Evolutionary conservation across 1,140 invertebrate genomes (phyloP), one percentile per base, ranked within the genome.

Genomic region (Drosophila orosa): DNA sequence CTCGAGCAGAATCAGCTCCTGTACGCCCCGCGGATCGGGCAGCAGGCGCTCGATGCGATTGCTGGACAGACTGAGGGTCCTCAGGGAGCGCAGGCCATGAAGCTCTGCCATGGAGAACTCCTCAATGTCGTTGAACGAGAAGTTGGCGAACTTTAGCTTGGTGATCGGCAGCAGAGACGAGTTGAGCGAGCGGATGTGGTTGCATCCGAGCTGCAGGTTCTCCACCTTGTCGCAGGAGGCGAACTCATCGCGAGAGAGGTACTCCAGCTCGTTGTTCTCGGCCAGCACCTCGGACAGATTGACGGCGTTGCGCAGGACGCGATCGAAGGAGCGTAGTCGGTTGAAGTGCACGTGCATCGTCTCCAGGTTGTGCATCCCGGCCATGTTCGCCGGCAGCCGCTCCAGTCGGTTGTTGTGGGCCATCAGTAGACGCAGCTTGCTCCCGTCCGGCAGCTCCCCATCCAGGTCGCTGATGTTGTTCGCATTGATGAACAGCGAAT

Each of bases 41-140:
- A 93, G 93, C 1, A 97, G 90, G 22, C 92, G 93, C 25, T 92
- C 93, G 35, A 97, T 97, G 90, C 93, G 94, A 86, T 97, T 97
- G 90, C 95, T 93, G 2, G 96, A 96, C 9, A 97, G 92, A 92
- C 96, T 96, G 9, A 97, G 93, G 5, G 94, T 91, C 44, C 93
- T 93, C 0, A 97, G 85, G 55, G 93, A 93, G 17, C 94, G 93
- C 24, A 97, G 80, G 1, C 96, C 96, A 45, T 95, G 94, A 10
- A 97, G 94, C 80, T 96, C 95, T 74, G 95, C 94, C 77, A 96
- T 94, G 0, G 95, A 96, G 91, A 97, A 97, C 82, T 96, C 95
- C 4, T 92, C 92, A 0, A 97, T 92, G n/a, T 94, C 92, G 87
- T 97, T 97, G 82, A 95, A 94, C 0, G 95, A 95, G 31, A 97